These are phyloP conservation scores for Bombus polaris DNA, from an alignment of 1,140 invertebrate species.

Conservation along the genomic window DNA sequence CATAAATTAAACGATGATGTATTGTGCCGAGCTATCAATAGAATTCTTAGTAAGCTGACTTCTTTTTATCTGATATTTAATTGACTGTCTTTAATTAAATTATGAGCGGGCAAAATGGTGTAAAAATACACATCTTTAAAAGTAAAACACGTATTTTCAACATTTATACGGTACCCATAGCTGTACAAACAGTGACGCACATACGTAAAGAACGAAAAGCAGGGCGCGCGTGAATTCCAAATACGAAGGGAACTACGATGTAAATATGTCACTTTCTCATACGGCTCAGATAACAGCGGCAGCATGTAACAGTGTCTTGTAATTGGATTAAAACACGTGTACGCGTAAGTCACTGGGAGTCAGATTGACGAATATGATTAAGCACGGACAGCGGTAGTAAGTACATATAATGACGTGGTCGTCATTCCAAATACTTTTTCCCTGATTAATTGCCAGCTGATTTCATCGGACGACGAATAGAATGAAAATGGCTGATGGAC, in stretches of 20 bases:
- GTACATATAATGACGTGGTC: conserved; percentile 11
- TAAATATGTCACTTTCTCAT: background rate
- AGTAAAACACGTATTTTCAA: no score
- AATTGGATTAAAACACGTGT: conserved; percentile 5
- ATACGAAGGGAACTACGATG: background rate
- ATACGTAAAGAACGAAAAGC: background rate
- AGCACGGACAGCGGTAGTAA: background rate
- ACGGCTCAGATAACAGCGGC: background rate
- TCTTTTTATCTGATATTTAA: background rate
- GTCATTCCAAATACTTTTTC: conserved; percentile 33
- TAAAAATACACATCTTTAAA: no score
- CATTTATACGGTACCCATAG: background rate
- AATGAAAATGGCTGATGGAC: background rate
- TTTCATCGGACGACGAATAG: conserved; percentile 3
- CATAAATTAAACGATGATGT: conserved; percentile 6
- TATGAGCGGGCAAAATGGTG: no score
- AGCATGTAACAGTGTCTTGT: background rate
- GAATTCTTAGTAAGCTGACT: background rate
- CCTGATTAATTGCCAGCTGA: conserved; percentile 40
- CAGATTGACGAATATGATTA: conserved; percentile 22
- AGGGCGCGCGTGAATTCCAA: background rate
- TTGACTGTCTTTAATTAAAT: background rate
- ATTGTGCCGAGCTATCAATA: background rate
- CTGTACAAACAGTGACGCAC: background rate
- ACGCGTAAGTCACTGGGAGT: background rate